Conservation (phyloP, 2,113 vertebrate genomes). For the Puntigrus tetrazona region DNA sequence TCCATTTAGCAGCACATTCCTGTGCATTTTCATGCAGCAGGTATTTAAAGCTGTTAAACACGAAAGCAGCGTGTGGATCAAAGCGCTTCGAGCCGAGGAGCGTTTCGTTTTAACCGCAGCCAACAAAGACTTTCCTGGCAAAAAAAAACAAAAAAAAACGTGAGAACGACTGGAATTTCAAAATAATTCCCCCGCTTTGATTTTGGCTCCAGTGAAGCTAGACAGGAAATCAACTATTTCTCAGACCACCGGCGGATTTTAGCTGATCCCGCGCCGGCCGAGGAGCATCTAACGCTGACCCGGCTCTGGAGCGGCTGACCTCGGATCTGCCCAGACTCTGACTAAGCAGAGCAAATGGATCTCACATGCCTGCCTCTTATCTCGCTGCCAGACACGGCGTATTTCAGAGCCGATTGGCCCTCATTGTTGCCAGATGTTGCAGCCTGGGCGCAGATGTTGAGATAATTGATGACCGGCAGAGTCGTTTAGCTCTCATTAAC, state of each 20-base stretch:
- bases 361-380: constrained; percentile 74
- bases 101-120: constrained; percentile 50
- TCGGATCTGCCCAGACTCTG: constrained; percentile 52
- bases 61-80: constrained; percentile 47
- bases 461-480: background rate
- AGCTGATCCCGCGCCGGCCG: constrained; percentile 60
- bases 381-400: constrained; percentile 77
- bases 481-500: background rate
- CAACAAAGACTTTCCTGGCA: constrained; percentile 63
- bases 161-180: constrained; percentile 76
- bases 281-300: constrained; percentile 35
- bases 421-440: constrained; percentile 83
- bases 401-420: constrained; percentile 80
- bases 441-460: background rate
- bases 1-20: background rate
- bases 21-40: constrained; percentile 23
- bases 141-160: too few species aligned
- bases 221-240: constrained; percentile 81
- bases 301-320: constrained; percentile 52
- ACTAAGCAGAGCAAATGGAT: constrained; percentile 75
- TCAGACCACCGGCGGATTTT: constrained; percentile 71
- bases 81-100: constrained; percentile 42
- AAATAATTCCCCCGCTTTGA: constrained; percentile 79
- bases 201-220: constrained; percentile 73
- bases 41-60: constrained; percentile 35